Conservation (phyloP, 2,888 invertebrate species). For the Agonum fuliginosum region DNA sequence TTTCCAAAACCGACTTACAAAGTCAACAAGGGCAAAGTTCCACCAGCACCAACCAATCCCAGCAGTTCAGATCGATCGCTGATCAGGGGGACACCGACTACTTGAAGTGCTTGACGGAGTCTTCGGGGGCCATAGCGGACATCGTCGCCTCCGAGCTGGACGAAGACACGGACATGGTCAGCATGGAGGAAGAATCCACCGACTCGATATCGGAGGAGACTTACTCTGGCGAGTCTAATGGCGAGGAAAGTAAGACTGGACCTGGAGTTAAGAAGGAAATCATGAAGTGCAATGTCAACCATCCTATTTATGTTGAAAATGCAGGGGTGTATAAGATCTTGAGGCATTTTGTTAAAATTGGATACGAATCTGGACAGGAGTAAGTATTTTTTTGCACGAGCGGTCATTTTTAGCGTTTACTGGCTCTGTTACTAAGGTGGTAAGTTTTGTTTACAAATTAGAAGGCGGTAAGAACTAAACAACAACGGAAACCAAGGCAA, state of each 20-base stretch:
- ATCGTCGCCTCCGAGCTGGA: constrained; percentile 30
- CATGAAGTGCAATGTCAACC: neutral
- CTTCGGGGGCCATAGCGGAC: neutral
- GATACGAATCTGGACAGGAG: neutral
- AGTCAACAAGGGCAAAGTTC: neutral
- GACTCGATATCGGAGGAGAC: neutral
- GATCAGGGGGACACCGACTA: no score
- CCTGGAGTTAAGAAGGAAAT: neutral
- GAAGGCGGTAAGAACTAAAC: no score
- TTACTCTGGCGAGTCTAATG: neutral
- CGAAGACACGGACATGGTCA: neutral
- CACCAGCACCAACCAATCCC: no score
- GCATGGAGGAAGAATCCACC: neutral
- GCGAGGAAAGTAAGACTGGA: neutral
- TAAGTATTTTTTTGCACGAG: no score
- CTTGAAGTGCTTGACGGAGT: neutral
- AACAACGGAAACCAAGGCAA: no score
- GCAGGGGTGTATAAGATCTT: constrained; percentile 10
- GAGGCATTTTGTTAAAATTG: neutral
- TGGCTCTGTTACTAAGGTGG: no score
- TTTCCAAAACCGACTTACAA: neutral
- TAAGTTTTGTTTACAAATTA: no score
- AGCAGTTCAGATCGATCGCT: no score
- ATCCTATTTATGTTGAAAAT: constrained; percentile 24
- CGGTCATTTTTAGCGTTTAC: no score